phyloP scores from a whole-genome alignment of 2,888 invertebrate genomes.

The Archaeoteleia sp. region DNA sequence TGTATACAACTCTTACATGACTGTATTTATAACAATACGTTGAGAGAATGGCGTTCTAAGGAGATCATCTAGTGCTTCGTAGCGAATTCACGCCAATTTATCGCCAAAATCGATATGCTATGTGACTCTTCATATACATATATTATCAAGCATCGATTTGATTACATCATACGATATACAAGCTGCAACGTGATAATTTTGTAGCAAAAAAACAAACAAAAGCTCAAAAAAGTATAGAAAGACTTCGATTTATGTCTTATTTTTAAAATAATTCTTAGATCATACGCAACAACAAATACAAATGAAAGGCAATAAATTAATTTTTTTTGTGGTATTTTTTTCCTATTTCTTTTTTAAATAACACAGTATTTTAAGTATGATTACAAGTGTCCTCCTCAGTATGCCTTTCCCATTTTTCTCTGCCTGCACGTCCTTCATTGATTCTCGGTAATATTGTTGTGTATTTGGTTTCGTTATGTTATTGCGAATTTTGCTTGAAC shows the following conservation, averaged over 20 bases:
- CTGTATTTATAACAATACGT: conserved; percentile 68
- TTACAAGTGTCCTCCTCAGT: conserved; percentile 51
- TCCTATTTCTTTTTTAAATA: too few species aligned
- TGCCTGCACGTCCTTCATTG: conserved; percentile 37
- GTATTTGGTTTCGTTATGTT: conserved; percentile 18
- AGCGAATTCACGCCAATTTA: conserved; percentile 18
- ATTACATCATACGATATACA: conserved; percentile 2
- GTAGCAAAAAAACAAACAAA: conserved; percentile 11
- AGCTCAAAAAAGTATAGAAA: neutral
- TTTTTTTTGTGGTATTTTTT: too few species aligned
- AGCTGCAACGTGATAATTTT: conserved; percentile 12
- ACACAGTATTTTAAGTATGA: too few species aligned
- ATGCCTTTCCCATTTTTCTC: conserved; percentile 50
- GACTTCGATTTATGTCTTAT: too few species aligned
- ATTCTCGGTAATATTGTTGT: conserved; percentile 3
- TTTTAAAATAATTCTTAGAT: too few species aligned
- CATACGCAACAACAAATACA: too few species aligned
- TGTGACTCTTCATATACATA: too few species aligned
- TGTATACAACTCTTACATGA: conserved; percentile 64
- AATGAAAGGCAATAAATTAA: too few species aligned
- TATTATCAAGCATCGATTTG: conserved; percentile 4
- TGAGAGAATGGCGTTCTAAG: conserved; percentile 64
- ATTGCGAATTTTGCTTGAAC: conserved; percentile 8
- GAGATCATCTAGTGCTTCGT: conserved; percentile 61
- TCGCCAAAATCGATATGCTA: too few species aligned